Evolutionary conservation across 2,113 vertebrate genomes (phyloP).

Genomic region (Agapornis roseicollis): DNA sequence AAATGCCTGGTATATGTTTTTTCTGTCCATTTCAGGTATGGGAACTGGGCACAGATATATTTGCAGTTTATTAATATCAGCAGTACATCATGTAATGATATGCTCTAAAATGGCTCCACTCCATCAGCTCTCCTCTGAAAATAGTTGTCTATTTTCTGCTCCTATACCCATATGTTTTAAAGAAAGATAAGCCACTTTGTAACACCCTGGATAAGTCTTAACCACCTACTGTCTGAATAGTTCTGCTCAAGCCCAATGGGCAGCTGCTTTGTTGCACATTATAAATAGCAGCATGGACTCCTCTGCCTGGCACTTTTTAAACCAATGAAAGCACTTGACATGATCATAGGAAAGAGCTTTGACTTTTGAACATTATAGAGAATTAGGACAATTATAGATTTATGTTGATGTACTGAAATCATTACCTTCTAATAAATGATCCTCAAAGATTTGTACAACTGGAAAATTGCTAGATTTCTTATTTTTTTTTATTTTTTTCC

Average conservation of each 20-base stretch:
- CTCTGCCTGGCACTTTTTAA: neutral
- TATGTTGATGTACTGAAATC: neutral
- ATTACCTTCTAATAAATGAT: neutral
- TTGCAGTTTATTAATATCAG: neutral
- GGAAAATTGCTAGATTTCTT: neutral
- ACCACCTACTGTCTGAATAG: neutral
- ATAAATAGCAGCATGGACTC: neutral
- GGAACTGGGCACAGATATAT: neutral
- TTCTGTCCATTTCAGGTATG: neutral
- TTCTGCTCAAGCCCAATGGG: neutral
- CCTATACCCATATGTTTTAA: neutral
- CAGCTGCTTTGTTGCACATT: neutral
- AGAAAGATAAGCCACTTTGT: neutral
- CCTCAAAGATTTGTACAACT: neutral
- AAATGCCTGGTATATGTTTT: neutral
- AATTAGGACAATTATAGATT: neutral
- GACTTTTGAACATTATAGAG: neutral
- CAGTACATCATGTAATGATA: neutral
- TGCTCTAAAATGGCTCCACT: neutral
- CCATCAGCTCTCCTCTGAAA: neutral
- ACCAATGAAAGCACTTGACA: neutral
- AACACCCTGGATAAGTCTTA: neutral
- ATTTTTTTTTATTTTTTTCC: neutral
- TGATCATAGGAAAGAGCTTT: neutral
- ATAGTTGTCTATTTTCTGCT: neutral